A percentile compares a stretch with the other conserved stretches of the same genome.
Conservation (phyloP, 2,888 invertebrate species). For the Tetheella fluctuosa region DNA sequence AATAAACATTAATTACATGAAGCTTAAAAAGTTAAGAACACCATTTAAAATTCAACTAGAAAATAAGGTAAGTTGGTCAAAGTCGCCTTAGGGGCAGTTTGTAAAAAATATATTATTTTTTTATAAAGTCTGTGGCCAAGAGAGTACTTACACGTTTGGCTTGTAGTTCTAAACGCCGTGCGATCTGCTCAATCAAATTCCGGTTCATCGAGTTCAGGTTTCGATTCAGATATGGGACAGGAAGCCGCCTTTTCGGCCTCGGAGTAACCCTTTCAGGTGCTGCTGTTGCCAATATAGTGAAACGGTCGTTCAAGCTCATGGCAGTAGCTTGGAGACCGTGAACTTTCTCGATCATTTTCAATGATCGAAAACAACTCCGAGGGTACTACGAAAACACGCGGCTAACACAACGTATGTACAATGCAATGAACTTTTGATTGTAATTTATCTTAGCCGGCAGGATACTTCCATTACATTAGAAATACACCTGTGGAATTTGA, state of each 20-base stretch:
- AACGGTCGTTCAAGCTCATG: constrained; percentile 64
- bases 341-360: constrained; percentile 66
- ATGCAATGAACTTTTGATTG: not conserved
- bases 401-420: not conserved
- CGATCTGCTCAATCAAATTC: constrained; percentile 54
- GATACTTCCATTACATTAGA: not conserved
- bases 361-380: constrained; percentile 16
- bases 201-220: constrained; percentile 43
- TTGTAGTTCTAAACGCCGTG: constrained; percentile 58
- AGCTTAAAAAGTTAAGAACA: no score
- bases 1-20: no score
- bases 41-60: no score
- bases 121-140: not conserved
- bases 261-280: constrained; percentile 31
- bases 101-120: no score
- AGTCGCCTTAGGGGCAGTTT: no score
- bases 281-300: constrained; percentile 53
- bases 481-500: constrained; percentile 30
- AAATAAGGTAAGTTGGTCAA: no score
- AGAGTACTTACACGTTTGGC: constrained; percentile 50
- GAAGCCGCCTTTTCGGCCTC: constrained; percentile 38
- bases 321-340: constrained; percentile 76
- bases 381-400: constrained; percentile 14
- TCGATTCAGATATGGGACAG: constrained; percentile 37
- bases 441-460: not conserved